These are phyloP conservation scores for Ciconia maguari DNA, from an alignment of 2,113 vertebrate genomes.

Conservation along the genomic window DNA sequence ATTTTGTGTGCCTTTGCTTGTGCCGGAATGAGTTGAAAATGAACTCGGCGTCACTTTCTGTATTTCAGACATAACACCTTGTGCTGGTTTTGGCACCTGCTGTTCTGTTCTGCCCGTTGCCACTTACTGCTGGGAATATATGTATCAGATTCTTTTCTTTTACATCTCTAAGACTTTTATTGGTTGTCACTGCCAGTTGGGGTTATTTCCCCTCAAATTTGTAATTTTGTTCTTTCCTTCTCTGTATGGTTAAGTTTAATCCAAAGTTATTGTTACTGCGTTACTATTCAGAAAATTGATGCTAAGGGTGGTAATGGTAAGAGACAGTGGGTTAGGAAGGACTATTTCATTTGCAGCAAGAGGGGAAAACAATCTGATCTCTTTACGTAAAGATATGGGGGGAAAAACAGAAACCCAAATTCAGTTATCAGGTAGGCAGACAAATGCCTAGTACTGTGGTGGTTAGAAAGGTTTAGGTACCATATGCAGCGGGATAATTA, in stretches of 20 bases:
- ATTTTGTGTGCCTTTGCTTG: neutral
- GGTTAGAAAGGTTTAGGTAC: neutral
- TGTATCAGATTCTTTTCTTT: neutral
- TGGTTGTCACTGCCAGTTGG: neutral
- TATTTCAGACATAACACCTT: conserved; percentile 8
- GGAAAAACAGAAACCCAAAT: neutral
- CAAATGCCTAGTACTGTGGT: conserved; percentile 10
- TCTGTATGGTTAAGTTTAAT: neutral
- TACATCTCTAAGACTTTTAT: neutral
- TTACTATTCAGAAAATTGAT: neutral
- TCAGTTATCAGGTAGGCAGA: neutral
- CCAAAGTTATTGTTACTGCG: neutral
- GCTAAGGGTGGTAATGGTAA: neutral
- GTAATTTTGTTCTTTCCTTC: neutral
- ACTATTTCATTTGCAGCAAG: neutral
- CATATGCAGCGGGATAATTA: neutral
- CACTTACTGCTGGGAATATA: neutral
- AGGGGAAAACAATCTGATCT: neutral
- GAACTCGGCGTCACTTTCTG: neutral
- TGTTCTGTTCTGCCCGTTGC: conserved; percentile 28
- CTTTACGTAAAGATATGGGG: neutral
- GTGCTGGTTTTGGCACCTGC: neutral
- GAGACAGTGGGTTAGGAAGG: neutral
- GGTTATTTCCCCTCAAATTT: neutral
- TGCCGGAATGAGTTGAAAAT: neutral